Conservation (phyloP, 2,888 invertebrate species). For the Tetropium fuscum region DNA sequence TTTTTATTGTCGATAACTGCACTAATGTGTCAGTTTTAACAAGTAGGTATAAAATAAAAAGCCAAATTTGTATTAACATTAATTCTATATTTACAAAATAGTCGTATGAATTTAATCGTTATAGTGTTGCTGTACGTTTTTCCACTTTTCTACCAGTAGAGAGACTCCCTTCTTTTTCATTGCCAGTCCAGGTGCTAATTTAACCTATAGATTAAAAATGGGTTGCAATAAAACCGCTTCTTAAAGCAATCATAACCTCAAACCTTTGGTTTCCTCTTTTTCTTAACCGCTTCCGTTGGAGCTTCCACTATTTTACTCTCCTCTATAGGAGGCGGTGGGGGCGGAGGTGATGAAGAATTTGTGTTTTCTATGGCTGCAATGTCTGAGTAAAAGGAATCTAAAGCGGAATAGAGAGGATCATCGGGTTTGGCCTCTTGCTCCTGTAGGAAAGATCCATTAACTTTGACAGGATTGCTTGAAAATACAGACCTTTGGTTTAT, state of each 20-base stretch:
- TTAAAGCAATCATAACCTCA: background rate
- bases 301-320: slow-evolving; percentile 35
- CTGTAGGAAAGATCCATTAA: slow-evolving; percentile 10
- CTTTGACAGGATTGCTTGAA: slow-evolving; percentile 1
- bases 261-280: slow-evolving; percentile 66
- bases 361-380: slow-evolving; percentile 69
- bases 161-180: slow-evolving; percentile 79
- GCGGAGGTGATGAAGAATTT: slow-evolving; percentile 37
- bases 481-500: slow-evolving; percentile 30
- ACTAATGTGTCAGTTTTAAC: no score
- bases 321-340: slow-evolving; percentile 30
- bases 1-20: no score
- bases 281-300: slow-evolving; percentile 54
- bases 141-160: slow-evolving; percentile 79
- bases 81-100: no score
- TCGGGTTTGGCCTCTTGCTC: slow-evolving; percentile 23
- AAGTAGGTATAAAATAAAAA: background rate
- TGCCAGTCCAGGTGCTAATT: slow-evolving; percentile 70
- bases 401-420: slow-evolving; percentile 55
- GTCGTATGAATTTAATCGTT: no score
- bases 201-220: slow-evolving; percentile 64
- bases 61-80: background rate
- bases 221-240: background rate
- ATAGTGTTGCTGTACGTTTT: slow-evolving; percentile 69
- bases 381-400: slow-evolving; percentile 73